Base-by-base conservation (phyloP, 1,140 invertebrate species). In the Argopecten irradians region DNA sequence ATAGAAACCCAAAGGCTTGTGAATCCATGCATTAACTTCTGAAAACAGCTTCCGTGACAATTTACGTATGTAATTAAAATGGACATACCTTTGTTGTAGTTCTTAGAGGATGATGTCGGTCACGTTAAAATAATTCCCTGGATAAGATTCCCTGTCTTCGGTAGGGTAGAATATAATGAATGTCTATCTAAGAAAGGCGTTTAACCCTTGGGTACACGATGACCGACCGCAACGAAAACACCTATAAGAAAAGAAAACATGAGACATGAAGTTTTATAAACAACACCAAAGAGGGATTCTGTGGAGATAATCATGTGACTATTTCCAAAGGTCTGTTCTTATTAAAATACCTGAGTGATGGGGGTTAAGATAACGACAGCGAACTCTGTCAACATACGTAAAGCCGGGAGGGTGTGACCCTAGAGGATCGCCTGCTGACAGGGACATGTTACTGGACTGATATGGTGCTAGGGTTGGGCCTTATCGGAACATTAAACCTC, bases 301-400 rank as follows among this genome's bases (percentile, higher is more conserved):
- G 22, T n/a, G 55, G 55, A 71, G n/a, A 1, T 71, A 71, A 71
- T 71, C 55, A 71, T 71, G 55, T 28, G 55, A n/a, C 55, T 71
- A 28, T 71, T 71, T 71, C 55, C 55, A 71, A 71, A 71, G 22
- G 55, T n/a, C 55, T n/a, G 55, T n/a, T 71, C 28, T 71, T 71
- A 71, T 71, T 71, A n/a, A 71, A 71, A 71, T 71, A 11, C 55
- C 55, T 71, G 55, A 71, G 55, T 71, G 55, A 71, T 71, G 55
- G n/a, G 55, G 55, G 55, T 71, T 71, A 71, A n/a, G 55, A 71
- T 71, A 71, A 71, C 55, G 55, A 71, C 55, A 71, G 22, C 28
- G 55, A 28, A 22, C 55, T 71, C 55, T n/a, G 55, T 71, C 55
- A 71, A 71, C 55, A 71, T 11, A 71, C 55, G 55, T 71, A 71